These are phyloP conservation scores for Bubalus kerabau DNA, from an alignment of 2,113 vertebrate species.

Conservation along the genomic window DNA sequence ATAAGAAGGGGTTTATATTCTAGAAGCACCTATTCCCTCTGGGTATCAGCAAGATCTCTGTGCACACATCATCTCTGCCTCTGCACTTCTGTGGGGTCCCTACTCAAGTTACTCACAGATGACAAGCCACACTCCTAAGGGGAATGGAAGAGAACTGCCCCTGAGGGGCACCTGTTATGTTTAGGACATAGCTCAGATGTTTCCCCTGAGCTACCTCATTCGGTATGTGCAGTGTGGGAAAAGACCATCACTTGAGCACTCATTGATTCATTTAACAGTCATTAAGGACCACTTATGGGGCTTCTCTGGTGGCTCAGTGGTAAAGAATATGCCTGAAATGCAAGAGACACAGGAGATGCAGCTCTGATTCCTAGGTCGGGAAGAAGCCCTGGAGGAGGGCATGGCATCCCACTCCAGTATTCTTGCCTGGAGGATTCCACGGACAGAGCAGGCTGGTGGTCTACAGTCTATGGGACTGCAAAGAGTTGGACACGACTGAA, in stretches of 20 bases:
- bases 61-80: neutral
- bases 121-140: neutral
- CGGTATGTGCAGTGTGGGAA: accelerated
- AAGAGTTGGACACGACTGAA: neutral
- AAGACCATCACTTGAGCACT: neutral
- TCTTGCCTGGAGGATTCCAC: neutral
- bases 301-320: neutral
- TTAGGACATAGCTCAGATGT: neutral
- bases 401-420: neutral
- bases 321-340: neutral
- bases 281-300: neutral
- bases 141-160: neutral
- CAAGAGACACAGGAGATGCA: neutral
- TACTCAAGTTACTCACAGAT: neutral
- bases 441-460: too few relatives aligned
- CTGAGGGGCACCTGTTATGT: accelerated
- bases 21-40: neutral
- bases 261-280: neutral
- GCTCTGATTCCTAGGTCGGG: neutral
- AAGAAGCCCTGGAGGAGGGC: neutral
- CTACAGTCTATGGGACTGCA: neutral
- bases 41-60: neutral
- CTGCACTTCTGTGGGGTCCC: neutral
- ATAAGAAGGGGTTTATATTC: neutral
- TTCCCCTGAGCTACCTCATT: neutral